phyloP scores from a whole-genome alignment of 2,888 invertebrate species.

The Meloe dianella region DNA sequence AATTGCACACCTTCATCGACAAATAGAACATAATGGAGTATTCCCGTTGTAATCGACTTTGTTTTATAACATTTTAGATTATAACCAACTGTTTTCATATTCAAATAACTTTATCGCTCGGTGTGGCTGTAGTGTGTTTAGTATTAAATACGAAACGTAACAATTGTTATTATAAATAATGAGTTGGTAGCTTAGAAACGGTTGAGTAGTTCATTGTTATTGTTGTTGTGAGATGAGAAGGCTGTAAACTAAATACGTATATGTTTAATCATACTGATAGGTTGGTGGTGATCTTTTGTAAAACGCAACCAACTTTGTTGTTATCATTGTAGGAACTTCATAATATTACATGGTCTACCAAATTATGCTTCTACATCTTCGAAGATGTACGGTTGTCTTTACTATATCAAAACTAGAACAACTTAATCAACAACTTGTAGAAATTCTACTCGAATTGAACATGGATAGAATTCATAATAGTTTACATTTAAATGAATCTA shows the following conservation, averaged over 20 bases:
- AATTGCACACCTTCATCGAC: conserved; percentile 2
- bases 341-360: conserved; percentile 9
- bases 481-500: not conserved
- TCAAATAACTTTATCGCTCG: conserved; percentile 32
- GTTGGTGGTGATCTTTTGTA: conserved; percentile 6
- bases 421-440: not conserved
- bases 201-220: conserved; percentile 36
- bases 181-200: conserved; percentile 33
- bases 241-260: conserved; percentile 17
- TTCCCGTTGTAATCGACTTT: conserved; percentile 26
- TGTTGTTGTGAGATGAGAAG: conserved; percentile 27
- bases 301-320: conserved; percentile 1
- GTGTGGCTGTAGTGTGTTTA: conserved; percentile 18
- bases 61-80: conserved; percentile 24
- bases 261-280: conserved; percentile 2
- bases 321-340: conserved; percentile 2
- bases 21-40: conserved; percentile 14
- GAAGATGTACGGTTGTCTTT: conserved; percentile 14
- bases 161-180: conserved; percentile 38
- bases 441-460: not conserved
- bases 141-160: conserved; percentile 29
- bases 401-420: not conserved
- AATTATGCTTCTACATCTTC: conserved; percentile 8
- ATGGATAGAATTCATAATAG: not conserved
- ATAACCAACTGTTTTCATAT: conserved; percentile 33